These are phyloP conservation scores for Kryptolebias ocellatus DNA, from an alignment of 2,797 vertebrate species.

Conservation along the genomic window DNA sequence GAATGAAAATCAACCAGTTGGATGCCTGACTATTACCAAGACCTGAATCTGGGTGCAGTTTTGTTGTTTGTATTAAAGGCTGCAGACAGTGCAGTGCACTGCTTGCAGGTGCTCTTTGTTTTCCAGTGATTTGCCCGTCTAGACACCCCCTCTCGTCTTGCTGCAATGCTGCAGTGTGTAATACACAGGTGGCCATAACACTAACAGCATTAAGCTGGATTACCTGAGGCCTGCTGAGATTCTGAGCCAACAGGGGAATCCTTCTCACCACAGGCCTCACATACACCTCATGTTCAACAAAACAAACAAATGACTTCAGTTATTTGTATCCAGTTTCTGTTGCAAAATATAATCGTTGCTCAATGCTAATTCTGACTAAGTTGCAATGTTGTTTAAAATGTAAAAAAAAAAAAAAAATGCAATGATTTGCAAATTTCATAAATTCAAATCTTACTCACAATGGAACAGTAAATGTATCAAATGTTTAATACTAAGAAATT, in stretches of 20 bases:
- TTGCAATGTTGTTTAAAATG: too few relatives aligned
- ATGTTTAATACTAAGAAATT: too few relatives aligned
- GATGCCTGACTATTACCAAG: neutral
- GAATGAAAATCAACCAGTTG: neutral
- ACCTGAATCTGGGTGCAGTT: constrained; percentile 12
- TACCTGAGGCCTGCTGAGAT: constrained; percentile 64
- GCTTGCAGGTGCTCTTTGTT: constrained; percentile 35
- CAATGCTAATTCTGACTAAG: neutral
- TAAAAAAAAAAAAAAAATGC: too few relatives aligned
- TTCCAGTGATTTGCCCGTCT: constrained; percentile 54
- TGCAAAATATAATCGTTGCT: constrained; percentile 22
- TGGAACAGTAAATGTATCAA: too few relatives aligned
- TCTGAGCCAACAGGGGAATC: constrained; percentile 39
- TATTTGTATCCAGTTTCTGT: constrained; percentile 32
- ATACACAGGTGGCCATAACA: constrained; percentile 61
- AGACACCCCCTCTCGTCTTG: constrained; percentile 48
- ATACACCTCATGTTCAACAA: constrained; percentile 27
- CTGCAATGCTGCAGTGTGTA: constrained; percentile 45
- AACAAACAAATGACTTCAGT: constrained; percentile 28
- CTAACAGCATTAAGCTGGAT: constrained; percentile 67
- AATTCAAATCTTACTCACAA: too few relatives aligned
- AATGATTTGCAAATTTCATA: too few relatives aligned
- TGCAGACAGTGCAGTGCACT: constrained; percentile 11
- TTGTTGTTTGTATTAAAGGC: constrained; percentile 8
- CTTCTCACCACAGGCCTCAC: constrained; percentile 37